Evolutionary conservation across 2,797 vertebrate species (phyloP).

Genomic region (Adrianichthys oophorus): DNA sequence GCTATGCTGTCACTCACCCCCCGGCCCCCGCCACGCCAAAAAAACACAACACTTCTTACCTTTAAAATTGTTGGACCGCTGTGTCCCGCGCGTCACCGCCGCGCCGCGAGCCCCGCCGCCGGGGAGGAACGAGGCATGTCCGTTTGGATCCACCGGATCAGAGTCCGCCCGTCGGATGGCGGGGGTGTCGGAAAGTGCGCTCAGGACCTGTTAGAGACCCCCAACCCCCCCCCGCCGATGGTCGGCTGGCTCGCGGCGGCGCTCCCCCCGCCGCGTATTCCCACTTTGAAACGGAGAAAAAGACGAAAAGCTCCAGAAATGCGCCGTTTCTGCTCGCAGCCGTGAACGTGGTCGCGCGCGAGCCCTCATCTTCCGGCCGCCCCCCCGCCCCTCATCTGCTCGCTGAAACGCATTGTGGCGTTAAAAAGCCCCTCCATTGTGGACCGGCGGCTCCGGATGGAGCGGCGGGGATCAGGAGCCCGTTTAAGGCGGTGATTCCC

Average conservation of each 20-base stretch:
- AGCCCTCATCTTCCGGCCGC: slow-evolving; percentile 80
- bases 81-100: slow-evolving; percentile 87
- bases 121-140: slow-evolving; percentile 96
- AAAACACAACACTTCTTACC: slow-evolving; percentile 85
- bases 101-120: slow-evolving; percentile 89
- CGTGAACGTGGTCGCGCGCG: too few relatives aligned
- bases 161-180: slow-evolving; percentile 83
- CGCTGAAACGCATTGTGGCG: slow-evolving; percentile 95
- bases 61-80: slow-evolving; percentile 83
- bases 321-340: too few relatives aligned
- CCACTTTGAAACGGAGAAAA: slow-evolving; percentile 59
- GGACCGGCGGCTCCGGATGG: slow-evolving; percentile 84
- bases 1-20: slow-evolving; percentile 30
- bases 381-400: slow-evolving; percentile 93
- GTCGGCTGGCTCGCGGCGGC: slow-evolving; percentile 73
- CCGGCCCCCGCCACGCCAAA: slow-evolving; percentile 9
- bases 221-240: slow-evolving; percentile 69
- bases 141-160: slow-evolving; percentile 94
- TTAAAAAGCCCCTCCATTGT: slow-evolving; percentile 94
- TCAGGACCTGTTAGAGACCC: slow-evolving; percentile 86
- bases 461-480: slow-evolving; percentile 84
- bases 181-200: slow-evolving; percentile 85
- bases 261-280: slow-evolving; percentile 71
- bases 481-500: slow-evolving; percentile 82
- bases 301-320: slow-evolving; percentile 3